Evolutionary conservation across 2,797 vertebrate species (phyloP), one percentile per base, ranked within the genome.

Genomic region (Anas bahamensis): DNA sequence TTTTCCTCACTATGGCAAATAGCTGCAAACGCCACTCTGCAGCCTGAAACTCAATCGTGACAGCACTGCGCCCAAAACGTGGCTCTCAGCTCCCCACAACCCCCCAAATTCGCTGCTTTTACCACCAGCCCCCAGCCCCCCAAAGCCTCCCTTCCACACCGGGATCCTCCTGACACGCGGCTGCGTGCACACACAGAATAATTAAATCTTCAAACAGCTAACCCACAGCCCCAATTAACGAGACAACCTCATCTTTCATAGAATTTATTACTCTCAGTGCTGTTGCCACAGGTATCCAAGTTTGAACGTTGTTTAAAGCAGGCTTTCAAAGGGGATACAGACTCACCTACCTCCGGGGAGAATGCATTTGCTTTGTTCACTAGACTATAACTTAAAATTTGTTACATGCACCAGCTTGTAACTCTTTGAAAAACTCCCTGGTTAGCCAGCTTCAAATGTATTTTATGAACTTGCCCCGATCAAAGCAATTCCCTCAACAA

Each of bases 241-340:
- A 95, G 64, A 84, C 92, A 92, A 71, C 64, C 64, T 82, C 90
- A 48, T 29, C 93, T 94, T 76, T 13, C 74, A 86, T 2, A 92
- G 92, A 82, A 94, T 94, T 94, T 91, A 95, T 76, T 76, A 61
- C 95, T 82, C 35, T 80, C 35, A 11, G 91, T 56, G 91, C 61
- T 80, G 92, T 95, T 96, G 94, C 94, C 90, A 96, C 93, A 96
- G 93, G 91, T 95, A 95, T 92, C 88, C 84, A 74, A 48, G 85
- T 95, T 69, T 83, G 79, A 61, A 57, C 0, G 2, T 3, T 48
- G 82, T 96, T 94, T 94, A 87, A 93, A 95, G 93, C 4, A 14
- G 46, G 52, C 19, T 83, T 94, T 95, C 93, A 96, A 96, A 96
- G 93, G 90, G 72, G 86, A 63, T 39, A 26, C 11, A 53, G 93